phyloP scores from a whole-genome alignment of 1,140 invertebrate genomes.

The Drosophila fuyamai region DNA sequence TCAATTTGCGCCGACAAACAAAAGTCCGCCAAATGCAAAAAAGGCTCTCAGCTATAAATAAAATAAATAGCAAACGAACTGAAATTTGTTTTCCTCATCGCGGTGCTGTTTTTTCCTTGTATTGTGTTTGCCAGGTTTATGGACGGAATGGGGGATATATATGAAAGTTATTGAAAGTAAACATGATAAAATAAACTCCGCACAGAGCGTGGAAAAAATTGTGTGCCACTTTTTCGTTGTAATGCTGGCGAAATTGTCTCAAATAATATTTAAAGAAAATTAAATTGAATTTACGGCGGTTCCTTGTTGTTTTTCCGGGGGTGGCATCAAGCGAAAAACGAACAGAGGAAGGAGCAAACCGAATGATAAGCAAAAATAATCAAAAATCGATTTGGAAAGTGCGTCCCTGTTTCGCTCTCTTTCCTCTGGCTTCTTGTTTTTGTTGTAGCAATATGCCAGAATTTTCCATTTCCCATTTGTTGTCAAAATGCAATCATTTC shows the following conservation, averaged over 20 bases:
- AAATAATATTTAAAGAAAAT: slow-evolving; percentile 83
- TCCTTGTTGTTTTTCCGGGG: slow-evolving; percentile 29
- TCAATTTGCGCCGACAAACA: slow-evolving; percentile 81
- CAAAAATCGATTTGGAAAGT: slow-evolving; percentile 80
- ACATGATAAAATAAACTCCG: slow-evolving; percentile 70
- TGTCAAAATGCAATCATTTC: slow-evolving; percentile 80
- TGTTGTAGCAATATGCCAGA: slow-evolving; percentile 72
- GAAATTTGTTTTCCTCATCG: slow-evolving; percentile 37
- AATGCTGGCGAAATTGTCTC: slow-evolving; percentile 77
- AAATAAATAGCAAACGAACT: slow-evolving; percentile 72
- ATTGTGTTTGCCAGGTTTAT: slow-evolving; percentile 57
- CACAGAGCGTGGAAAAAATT: slow-evolving; percentile 49
- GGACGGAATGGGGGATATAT: slow-evolving; percentile 38
- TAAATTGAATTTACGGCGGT: slow-evolving; percentile 78
- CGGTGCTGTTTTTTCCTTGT: slow-evolving; percentile 6
- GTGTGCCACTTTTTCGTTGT: slow-evolving; percentile 50
- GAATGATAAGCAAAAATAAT: slow-evolving; percentile 79
- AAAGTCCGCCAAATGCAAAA: slow-evolving; percentile 67
- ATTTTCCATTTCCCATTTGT: slow-evolving; percentile 50
- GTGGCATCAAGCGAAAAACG: not conserved
- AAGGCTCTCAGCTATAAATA: slow-evolving; percentile 75
- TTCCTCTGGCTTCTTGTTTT: slow-evolving; percentile 9
- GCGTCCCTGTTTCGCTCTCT: slow-evolving; percentile 42
- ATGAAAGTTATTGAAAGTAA: slow-evolving; percentile 79
- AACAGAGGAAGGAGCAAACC: slow-evolving; percentile 23